These are phyloP conservation scores for Venturia canescens DNA, from an alignment of 1,140 invertebrate species.

Conservation along the genomic window DNA sequence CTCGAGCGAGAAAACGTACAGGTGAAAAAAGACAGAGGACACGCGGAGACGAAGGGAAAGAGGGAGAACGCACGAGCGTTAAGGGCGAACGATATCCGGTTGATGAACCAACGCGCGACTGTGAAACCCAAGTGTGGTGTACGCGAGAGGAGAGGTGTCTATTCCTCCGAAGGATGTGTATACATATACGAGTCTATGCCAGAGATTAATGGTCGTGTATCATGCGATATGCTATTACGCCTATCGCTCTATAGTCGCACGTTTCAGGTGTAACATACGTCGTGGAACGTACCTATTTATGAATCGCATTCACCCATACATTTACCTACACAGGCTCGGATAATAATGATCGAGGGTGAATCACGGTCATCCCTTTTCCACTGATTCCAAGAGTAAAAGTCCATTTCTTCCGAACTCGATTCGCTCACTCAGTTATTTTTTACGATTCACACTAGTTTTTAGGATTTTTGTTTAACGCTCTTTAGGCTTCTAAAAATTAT, in stretches of 20 bases:
- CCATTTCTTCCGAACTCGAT: not conserved
- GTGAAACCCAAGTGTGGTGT: slow-evolving; percentile 65
- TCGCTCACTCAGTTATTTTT: too few relatives aligned
- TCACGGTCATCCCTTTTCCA: slow-evolving; percentile 67
- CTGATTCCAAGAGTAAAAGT: slow-evolving; percentile 55
- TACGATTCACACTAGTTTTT: too few relatives aligned
- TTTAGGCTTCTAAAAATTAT: too few relatives aligned
- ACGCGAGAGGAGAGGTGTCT: slow-evolving; percentile 63
- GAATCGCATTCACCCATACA: slow-evolving; percentile 9
- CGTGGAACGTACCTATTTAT: slow-evolving; percentile 40
- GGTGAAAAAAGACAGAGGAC: not conserved
- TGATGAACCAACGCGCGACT: slow-evolving; percentile 60
- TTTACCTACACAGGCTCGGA: not conserved
- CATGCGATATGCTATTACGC: slow-evolving; percentile 69
- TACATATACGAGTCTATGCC: slow-evolving; percentile 58
- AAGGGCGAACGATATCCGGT: slow-evolving; percentile 63
- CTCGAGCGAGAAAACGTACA: not conserved
- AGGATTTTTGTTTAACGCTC: too few relatives aligned
- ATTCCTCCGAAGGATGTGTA: slow-evolving; percentile 62
- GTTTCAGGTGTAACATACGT: slow-evolving; percentile 40
- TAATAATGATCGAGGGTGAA: slow-evolving; percentile 51
- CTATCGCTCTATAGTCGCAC: slow-evolving; percentile 51
- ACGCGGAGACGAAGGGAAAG: slow-evolving; percentile 21
- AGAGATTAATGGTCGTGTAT: slow-evolving; percentile 68
- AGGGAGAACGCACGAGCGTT: slow-evolving; percentile 25